Evolutionary conservation across 2,113 vertebrate genomes (phyloP).

Genomic region (Zosterops lateralis): DNA sequence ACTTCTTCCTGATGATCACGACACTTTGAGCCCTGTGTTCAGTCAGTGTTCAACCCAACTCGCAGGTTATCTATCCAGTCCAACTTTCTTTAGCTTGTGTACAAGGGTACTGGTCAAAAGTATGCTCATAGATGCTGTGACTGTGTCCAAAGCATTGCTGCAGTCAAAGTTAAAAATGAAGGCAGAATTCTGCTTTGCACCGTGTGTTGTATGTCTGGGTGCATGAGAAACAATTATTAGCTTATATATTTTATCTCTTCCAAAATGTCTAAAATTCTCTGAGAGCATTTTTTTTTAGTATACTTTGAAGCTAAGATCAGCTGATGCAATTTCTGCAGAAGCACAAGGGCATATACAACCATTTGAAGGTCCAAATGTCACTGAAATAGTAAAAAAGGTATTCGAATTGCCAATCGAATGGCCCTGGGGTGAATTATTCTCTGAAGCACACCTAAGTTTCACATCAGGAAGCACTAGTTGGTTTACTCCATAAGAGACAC

Average conservation of each 20-base stretch:
- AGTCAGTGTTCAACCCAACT: neutral
- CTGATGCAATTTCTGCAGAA: neutral
- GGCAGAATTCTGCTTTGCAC: neutral
- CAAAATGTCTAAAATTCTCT: neutral
- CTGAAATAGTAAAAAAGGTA: neutral
- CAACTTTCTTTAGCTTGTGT: neutral
- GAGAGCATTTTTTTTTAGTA: neutral
- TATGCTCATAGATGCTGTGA: neutral
- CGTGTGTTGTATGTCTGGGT: neutral
- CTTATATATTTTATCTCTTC: neutral
- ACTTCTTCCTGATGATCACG: neutral
- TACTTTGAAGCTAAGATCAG: neutral
- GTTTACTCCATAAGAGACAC: neutral
- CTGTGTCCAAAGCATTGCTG: neutral
- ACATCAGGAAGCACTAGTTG: neutral
- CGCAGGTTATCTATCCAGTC: neutral
- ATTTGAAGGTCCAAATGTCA: neutral
- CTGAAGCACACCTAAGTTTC: neutral
- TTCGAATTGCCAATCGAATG: neutral
- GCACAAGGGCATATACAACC: neutral
- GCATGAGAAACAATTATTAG: neutral
- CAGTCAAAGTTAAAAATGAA: neutral
- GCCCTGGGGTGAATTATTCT: neutral
- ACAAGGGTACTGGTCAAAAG: neutral
- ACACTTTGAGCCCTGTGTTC: neutral